These are phyloP conservation scores for Pardosa pseudoannulata DNA, from an alignment of 2,888 invertebrate species.

Conservation along the genomic window DNA sequence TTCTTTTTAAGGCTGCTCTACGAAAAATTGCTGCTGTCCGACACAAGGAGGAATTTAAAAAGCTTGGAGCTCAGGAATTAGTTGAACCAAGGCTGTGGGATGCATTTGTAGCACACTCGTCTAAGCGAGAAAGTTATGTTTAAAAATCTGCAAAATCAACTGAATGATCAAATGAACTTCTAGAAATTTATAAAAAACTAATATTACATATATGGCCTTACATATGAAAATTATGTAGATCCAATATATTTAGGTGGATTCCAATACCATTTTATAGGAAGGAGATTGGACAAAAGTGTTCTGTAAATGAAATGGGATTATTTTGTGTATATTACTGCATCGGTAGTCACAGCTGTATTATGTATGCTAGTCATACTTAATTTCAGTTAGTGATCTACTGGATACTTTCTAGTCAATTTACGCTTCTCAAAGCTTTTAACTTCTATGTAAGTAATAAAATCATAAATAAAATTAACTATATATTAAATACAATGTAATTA, in stretches of 20 bases:
- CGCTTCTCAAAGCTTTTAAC: slow-evolving; percentile 43
- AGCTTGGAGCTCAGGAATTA: slow-evolving; percentile 84
- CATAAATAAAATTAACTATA: too few relatives aligned
- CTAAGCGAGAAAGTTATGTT: slow-evolving; percentile 88
- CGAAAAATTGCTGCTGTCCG: slow-evolving; percentile 81
- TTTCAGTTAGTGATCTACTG: slow-evolving; percentile 37
- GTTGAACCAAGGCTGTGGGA: slow-evolving; percentile 87
- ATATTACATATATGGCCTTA: too few relatives aligned
- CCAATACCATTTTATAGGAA: too few relatives aligned
- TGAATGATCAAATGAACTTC: not conserved
- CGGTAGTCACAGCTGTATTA: slow-evolving; percentile 38
- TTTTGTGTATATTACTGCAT: too few relatives aligned
- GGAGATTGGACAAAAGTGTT: too few relatives aligned
- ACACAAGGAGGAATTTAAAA: slow-evolving; percentile 79
- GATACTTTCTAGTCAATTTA: slow-evolving; percentile 50
- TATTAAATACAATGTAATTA: too few relatives aligned
- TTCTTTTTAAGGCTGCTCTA: slow-evolving; percentile 81
- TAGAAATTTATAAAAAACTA: too few relatives aligned
- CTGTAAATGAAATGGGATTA: too few relatives aligned
- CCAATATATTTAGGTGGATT: too few relatives aligned
- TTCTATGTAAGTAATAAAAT: too few relatives aligned
- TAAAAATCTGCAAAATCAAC: slow-evolving; percentile 76
- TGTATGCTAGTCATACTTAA: slow-evolving; percentile 35
- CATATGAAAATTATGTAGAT: too few relatives aligned
- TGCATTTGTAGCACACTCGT: slow-evolving; percentile 87